These are phyloP conservation scores for Hemicentrotus pulcherrimus DNA, from an alignment of 35 echinoderm and acorn worm genomes.

Conservation along the genomic window DNA sequence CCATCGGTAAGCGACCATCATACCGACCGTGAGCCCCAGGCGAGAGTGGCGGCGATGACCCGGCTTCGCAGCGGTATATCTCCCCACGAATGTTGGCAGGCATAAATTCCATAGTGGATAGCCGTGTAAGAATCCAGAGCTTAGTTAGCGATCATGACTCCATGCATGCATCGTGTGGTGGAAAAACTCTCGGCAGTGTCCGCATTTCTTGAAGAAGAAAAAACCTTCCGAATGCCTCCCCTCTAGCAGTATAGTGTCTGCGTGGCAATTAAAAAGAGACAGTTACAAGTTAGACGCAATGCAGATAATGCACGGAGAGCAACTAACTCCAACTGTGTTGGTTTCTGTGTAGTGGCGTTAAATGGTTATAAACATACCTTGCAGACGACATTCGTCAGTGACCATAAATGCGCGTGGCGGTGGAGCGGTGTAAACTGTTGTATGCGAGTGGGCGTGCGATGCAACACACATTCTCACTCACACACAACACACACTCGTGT, in stretches of 20 bases:
- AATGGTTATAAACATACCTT: background rate
- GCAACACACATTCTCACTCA: background rate
- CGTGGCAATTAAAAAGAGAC: background rate
- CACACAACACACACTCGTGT: background rate
- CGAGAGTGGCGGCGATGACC: background rate
- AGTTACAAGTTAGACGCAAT: background rate
- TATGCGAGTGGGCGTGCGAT: background rate
- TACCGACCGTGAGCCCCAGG: background rate
- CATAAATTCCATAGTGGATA: conserved; percentile 45
- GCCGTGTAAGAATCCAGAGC: background rate
- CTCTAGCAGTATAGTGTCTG: background rate
- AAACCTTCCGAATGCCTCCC: background rate
- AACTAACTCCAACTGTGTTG: background rate
- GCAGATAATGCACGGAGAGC: background rate
- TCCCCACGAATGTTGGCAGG: conserved; percentile 4
- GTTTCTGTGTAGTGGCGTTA: background rate
- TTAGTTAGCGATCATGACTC: background rate
- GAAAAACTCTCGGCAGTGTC: background rate
- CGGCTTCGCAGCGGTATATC: background rate
- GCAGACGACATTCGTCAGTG: background rate
- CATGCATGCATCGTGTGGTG: background rate
- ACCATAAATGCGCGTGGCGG: background rate
- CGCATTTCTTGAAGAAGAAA: background rate
- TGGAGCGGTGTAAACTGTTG: background rate
- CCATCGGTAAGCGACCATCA: background rate